Base-by-base conservation (phyloP, 2,797 vertebrate species). In the Rhynchotus rufescens region DNA sequence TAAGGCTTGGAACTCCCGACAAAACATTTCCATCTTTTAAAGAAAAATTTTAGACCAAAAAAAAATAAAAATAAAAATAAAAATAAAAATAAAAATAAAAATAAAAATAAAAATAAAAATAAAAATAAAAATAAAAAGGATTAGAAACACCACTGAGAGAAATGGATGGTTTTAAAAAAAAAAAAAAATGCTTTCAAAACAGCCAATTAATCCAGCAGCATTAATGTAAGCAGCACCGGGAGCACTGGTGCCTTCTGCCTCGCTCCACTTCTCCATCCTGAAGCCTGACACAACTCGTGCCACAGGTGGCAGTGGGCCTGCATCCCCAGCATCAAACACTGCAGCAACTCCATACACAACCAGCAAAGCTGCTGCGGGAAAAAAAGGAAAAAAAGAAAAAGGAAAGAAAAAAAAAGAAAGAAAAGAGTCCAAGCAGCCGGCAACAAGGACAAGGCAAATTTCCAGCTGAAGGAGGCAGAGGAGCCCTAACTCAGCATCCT, bases 291-390 rank as follows among this genome's bases (percentile, higher is more conserved):
- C 30, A 91, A 74, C 71, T 69, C 84, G 36, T 32, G 84, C 38
- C 47, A 47, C 44, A 82, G 40, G 60, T 89, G 82, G 74, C 85
- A 95, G 77, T 47, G 76, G 64, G 56, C 67, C 79, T 84, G 30
- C 60, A 64, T 84, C 80, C 82, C 84, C 71, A 92, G 74, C 71
- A 91, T 42, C 68, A 89, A 91, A 52, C 78, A 88, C 69, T 86
- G 80, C 71, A 71, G 52, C 83, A 90, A 92, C 54, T 86, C 57
- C 71, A 84, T 60, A 93, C 92, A 90, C 66, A 88, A 89, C 76
- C 22, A 93, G 49, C 64, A 79, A 82, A 72, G 77, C 51, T 69
- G n/a, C 54, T 82, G 85, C 59, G 54, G 62, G 5, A 2, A 38
- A 13, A 1, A 5, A 59, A 25, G 4, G 25, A 14, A 30, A 68